Conservation (phyloP, 2,797 vertebrate species). For the Toxotes lorentzi region DNA sequence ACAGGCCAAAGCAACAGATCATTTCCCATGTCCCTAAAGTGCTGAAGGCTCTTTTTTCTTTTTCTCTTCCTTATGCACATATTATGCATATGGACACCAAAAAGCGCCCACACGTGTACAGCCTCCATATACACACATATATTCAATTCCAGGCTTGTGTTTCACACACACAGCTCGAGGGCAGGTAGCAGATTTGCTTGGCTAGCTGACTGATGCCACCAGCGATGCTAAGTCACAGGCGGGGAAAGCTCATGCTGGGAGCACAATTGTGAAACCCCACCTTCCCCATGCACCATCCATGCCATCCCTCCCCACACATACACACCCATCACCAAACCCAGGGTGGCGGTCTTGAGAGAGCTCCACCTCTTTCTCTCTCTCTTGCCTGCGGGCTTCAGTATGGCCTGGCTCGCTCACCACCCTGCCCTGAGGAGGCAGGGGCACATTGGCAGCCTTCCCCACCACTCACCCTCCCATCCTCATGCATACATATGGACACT, state of each 20-base stretch:
- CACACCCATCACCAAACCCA: slow-evolving; percentile 25
- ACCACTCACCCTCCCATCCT: slow-evolving; percentile 49
- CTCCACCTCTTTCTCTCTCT: slow-evolving; percentile 41
- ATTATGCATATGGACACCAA: slow-evolving; percentile 38
- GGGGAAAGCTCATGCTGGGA: slow-evolving; percentile 63
- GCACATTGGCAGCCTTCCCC: slow-evolving; percentile 61
- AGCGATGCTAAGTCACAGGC: slow-evolving; percentile 68
- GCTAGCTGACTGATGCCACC: slow-evolving; percentile 71
- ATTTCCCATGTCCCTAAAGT: slow-evolving; percentile 48
- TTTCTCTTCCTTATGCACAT: slow-evolving; percentile 13
- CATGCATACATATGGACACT: slow-evolving; percentile 66
- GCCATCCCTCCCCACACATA: slow-evolving; percentile 1
- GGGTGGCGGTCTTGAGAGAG: slow-evolving; percentile 32
- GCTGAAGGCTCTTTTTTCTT: slow-evolving; percentile 41
- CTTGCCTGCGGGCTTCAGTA: slow-evolving; percentile 72
- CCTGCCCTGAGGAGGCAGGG: slow-evolving; percentile 68
- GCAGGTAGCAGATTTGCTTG: slow-evolving; percentile 80
- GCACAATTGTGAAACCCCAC: slow-evolving; percentile 63
- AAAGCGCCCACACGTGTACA: slow-evolving; percentile 33
- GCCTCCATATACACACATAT: slow-evolving; percentile 6
- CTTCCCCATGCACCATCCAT: slow-evolving; percentile 6
- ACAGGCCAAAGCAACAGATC: slow-evolving; percentile 61
- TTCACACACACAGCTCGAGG: slow-evolving; percentile 63
- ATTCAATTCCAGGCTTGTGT: slow-evolving; percentile 64
- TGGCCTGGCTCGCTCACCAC: slow-evolving; percentile 71